Conservation (phyloP, 2,888 invertebrate species). For the Mimas tiliae region DNA sequence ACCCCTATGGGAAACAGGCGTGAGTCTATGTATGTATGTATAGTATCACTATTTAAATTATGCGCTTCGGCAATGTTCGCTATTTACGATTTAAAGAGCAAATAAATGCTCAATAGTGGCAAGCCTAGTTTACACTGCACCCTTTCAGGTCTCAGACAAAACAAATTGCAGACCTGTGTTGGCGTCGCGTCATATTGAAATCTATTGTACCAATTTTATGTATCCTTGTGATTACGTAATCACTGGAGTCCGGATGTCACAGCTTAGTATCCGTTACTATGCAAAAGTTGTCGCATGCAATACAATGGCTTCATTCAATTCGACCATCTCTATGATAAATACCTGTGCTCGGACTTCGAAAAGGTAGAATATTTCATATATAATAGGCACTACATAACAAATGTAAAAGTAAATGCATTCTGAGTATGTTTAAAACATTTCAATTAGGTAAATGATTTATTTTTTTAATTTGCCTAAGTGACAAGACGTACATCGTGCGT, state of each 20-base stretch:
- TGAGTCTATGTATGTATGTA: too few species aligned
- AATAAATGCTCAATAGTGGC: background rate
- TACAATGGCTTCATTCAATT: slow-evolving; percentile 33
- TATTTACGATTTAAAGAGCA: too few species aligned
- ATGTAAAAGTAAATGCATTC: too few species aligned
- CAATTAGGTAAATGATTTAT: too few species aligned
- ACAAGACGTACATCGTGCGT: too few species aligned
- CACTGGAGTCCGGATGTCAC: background rate
- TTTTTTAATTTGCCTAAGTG: too few species aligned
- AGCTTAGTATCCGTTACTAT: background rate
- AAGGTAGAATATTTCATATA: too few species aligned
- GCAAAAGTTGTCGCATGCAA: background rate
- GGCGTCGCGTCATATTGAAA: slow-evolving; percentile 32
- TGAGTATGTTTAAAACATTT: too few species aligned
- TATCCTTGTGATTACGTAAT: slow-evolving; percentile 9
- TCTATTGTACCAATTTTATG: slow-evolving; percentile 20
- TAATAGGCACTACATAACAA: too few species aligned
- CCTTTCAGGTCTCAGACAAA: slow-evolving; percentile 5
- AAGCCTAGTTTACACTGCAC: background rate
- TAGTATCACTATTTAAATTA: too few species aligned
- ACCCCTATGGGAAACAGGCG: too few species aligned
- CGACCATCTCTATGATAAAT: slow-evolving; percentile 37
- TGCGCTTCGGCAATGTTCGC: too few species aligned
- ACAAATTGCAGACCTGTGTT: background rate
- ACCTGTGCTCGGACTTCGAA: background rate